Evolutionary conservation across 2,113 vertebrate genomes (phyloP).

Genomic region (Stomatorhinus ivindoensis): DNA sequence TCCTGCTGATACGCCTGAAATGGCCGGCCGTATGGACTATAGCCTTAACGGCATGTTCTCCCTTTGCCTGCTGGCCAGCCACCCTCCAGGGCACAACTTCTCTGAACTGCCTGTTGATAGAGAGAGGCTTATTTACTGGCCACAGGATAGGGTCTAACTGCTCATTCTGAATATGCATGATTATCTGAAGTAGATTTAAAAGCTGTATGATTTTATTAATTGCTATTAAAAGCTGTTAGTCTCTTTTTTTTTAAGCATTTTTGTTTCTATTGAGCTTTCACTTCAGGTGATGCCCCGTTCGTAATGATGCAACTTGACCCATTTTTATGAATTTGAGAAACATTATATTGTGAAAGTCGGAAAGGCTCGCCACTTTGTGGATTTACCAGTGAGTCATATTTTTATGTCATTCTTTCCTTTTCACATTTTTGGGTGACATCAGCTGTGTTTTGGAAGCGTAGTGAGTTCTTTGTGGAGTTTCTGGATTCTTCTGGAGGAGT

Average conservation of each 20-base stretch:
- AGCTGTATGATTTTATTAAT: neutral
- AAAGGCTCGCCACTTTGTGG: neutral
- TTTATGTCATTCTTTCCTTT: neutral
- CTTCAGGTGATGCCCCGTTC: neutral
- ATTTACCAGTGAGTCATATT: neutral
- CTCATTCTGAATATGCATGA: neutral
- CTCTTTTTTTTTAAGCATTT: neutral
- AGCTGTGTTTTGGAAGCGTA: neutral
- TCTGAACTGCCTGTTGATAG: neutral
- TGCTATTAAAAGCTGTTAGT: neutral
- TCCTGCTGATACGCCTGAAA: neutral
- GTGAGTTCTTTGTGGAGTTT: neutral
- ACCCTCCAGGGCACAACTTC: neutral
- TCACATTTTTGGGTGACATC: neutral
- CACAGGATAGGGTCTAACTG: neutral
- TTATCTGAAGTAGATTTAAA: neutral
- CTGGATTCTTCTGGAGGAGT: neutral
- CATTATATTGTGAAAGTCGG: neutral
- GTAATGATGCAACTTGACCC: neutral
- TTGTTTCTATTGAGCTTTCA: neutral
- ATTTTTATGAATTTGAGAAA: neutral
- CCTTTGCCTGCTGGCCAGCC: neutral
- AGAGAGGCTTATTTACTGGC: neutral
- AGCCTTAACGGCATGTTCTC: neutral
- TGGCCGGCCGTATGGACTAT: neutral